Conservation (phyloP, 2,888 invertebrate genomes). For the Campopleginae sp. region DNA sequence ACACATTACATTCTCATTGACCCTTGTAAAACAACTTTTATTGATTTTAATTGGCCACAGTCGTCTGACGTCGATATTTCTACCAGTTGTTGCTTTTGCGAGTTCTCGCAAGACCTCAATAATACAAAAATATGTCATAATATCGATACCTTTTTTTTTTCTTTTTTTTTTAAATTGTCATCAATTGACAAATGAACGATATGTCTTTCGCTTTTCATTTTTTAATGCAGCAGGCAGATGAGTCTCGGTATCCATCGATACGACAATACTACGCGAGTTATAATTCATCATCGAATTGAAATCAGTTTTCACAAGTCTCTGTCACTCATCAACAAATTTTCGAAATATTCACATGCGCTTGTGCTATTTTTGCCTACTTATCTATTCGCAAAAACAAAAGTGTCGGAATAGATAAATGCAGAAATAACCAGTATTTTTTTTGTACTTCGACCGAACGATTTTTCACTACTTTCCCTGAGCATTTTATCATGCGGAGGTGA, state of each 20-base stretch:
- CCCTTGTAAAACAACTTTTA: conserved; percentile 61
- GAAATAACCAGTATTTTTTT: not conserved
- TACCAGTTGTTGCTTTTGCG: conserved; percentile 10
- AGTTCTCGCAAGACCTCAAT: conserved; percentile 8
- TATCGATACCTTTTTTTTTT: not conserved
- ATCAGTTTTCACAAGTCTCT: not conserved
- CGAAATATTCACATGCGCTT: not conserved
- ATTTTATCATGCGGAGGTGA: not conserved
- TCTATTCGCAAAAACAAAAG: not conserved
- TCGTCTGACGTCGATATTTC: conserved; percentile 42
- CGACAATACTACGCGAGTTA: not conserved
- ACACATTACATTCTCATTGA: conserved; percentile 59
- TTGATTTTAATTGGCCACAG: conserved; percentile 60
- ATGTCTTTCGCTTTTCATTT: not conserved
- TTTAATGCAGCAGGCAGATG: not conserved
- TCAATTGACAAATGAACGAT: not conserved
- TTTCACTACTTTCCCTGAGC: not conserved
- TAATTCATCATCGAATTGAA: not conserved
- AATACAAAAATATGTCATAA: not conserved
- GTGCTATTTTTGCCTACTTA: not conserved
- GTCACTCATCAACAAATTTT: not conserved
- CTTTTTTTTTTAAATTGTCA: not conserved
- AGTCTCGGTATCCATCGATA: not conserved
- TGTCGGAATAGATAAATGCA: not conserved
- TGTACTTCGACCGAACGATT: not conserved